A percentile compares a stretch with the other conserved stretches of the same genome.
phyloP scores from a whole-genome alignment of 2,113 vertebrate species.

The Heterocephalus glaber region DNA sequence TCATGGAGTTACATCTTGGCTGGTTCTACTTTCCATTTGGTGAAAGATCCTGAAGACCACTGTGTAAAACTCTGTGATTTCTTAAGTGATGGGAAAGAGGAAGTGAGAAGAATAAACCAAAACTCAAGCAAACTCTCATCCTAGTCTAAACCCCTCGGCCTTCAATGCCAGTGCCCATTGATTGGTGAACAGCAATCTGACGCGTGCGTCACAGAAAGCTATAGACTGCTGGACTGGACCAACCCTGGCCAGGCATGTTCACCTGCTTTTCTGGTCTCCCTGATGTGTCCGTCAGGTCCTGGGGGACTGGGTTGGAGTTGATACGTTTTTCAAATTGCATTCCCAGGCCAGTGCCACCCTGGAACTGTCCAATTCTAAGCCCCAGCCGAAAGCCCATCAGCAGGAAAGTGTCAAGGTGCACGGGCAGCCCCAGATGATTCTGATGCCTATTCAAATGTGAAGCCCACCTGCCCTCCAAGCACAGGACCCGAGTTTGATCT shows the following conservation, averaged over 20 bases:
- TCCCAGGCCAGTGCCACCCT: neutral
- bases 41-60: neutral
- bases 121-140: neutral
- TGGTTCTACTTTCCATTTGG: neutral
- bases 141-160: neutral
- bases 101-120: neutral
- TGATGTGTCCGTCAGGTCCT: neutral
- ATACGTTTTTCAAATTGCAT: neutral
- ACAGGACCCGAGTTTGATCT: too few relatives aligned
- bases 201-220: neutral
- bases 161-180: neutral
- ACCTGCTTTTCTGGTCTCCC: neutral
- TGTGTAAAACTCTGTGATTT: neutral
- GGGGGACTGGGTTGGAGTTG: neutral
- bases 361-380: neutral
- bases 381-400: neutral
- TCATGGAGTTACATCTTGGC: neutral
- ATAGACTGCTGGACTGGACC: neutral
- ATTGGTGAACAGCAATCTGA: neutral
- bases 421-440: neutral
- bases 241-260: neutral
- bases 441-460: neutral
- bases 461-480: too few relatives aligned
- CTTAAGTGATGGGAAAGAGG: neutral
- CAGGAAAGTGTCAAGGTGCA: neutral